phyloP scores from a whole-genome alignment of 2,113 vertebrate species.

The Onychorhynchus coronatus region DNA sequence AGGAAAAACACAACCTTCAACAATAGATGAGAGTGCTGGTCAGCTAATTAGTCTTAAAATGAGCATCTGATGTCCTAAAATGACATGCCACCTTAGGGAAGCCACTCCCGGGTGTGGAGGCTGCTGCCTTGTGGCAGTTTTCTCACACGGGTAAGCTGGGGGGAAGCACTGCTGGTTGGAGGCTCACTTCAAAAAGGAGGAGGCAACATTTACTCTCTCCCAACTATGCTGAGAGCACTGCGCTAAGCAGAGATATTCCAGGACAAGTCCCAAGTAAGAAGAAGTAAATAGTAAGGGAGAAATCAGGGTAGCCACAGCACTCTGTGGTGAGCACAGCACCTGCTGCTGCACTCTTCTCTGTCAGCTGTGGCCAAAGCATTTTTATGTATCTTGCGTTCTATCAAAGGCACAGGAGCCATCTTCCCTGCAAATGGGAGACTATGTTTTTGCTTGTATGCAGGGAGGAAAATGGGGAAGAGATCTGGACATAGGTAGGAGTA shows the following conservation, averaged over 20 bases:
- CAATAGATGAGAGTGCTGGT: not conserved
- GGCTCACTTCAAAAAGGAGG: not conserved
- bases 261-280: not conserved
- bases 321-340: not conserved
- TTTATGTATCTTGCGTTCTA: not conserved
- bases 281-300: not conserved
- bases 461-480: not conserved
- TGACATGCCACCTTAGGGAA: not conserved
- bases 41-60: not conserved
- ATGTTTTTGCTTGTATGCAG: not conserved
- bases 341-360: not conserved
- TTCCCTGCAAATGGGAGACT: not conserved
- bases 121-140: not conserved
- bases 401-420: not conserved
- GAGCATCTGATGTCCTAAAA: not conserved
- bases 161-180: not conserved
- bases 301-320: not conserved
- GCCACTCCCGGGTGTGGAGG: fast-evolving
- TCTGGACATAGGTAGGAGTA: not conserved
- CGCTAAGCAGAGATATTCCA: not conserved
- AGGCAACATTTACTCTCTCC: not conserved
- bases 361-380: fast-evolving
- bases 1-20: not conserved
- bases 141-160: not conserved
- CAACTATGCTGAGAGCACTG: not conserved